Conservation (phyloP, 1,140 invertebrate genomes). For the Drosophila nigromelanica region DNA sequence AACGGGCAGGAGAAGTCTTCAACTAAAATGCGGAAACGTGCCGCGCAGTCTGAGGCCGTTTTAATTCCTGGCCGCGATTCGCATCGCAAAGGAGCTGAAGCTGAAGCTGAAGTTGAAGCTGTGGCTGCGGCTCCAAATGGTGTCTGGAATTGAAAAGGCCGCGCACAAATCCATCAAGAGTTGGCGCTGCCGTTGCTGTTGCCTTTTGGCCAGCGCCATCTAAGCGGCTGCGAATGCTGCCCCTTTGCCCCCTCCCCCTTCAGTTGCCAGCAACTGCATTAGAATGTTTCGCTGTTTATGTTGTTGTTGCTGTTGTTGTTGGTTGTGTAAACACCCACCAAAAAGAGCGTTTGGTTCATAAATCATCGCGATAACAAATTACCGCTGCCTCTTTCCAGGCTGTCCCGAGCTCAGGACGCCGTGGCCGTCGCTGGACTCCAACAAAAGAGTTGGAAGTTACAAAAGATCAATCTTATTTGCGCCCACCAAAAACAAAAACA, state of each 20-base stretch:
- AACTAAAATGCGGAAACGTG: slow-evolving; percentile 71
- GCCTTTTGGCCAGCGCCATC: slow-evolving; percentile 15
- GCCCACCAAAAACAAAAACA: slow-evolving; percentile 50
- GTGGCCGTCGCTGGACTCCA: slow-evolving; percentile 19
- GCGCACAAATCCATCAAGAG: slow-evolving; percentile 74
- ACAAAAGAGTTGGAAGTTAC: slow-evolving; percentile 77
- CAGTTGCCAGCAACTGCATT: slow-evolving; percentile 44
- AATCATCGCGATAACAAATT: slow-evolving; percentile 83
- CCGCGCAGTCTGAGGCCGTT: slow-evolving; percentile 47
- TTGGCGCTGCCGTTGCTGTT: slow-evolving; percentile 64
- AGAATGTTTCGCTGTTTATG: slow-evolving; percentile 63
- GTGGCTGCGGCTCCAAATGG: slow-evolving; percentile 18
- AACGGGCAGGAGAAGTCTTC: slow-evolving; percentile 1
- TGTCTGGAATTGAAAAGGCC: slow-evolving; percentile 51
- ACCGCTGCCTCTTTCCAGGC: slow-evolving; percentile 59
- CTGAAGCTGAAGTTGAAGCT: slow-evolving; percentile 4
- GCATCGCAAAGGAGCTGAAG: slow-evolving; percentile 20
- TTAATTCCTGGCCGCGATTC: slow-evolving; percentile 53
- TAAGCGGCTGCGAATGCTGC: background rate
- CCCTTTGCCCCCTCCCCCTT: background rate
- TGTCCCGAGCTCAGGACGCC: slow-evolving; percentile 12
- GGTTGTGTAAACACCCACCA: slow-evolving; percentile 79
- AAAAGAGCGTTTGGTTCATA: slow-evolving; percentile 74
- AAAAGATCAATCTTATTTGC: slow-evolving; percentile 83
- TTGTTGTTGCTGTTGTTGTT: slow-evolving; percentile 43